Evolutionary conservation across 2,888 invertebrate species (phyloP).

Genomic region (Tetragnatha montana): DNA sequence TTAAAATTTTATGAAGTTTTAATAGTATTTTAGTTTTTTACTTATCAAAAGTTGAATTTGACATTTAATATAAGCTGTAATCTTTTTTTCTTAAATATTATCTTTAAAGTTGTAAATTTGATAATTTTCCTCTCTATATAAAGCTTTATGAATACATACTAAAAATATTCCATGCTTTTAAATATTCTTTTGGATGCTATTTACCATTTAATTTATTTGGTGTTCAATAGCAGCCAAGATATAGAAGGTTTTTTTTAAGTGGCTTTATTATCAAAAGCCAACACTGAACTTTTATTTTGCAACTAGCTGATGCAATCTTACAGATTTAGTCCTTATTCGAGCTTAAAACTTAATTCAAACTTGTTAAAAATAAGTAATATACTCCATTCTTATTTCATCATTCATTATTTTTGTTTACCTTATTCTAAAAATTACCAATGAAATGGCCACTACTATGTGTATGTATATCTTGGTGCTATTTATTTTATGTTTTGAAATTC

Average conservation of each 20-base stretch:
- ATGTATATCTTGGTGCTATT: neutral
- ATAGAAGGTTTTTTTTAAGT: neutral
- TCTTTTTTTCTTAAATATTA: neutral
- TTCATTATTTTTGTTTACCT: too few relatives aligned
- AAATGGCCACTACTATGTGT: neutral
- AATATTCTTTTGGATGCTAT: neutral
- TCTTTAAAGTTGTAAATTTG: neutral
- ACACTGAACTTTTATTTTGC: too few relatives aligned
- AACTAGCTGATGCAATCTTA: too few relatives aligned
- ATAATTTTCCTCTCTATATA: neutral
- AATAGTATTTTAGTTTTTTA: too few relatives aligned
- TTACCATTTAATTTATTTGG: neutral
- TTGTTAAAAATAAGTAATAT: too few relatives aligned
- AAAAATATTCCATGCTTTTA: neutral
- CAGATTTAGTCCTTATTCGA: too few relatives aligned
- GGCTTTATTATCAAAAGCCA: neutral
- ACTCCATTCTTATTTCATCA: too few relatives aligned
- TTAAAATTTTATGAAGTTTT: neutral
- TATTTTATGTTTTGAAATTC: neutral
- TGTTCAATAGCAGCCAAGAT: neutral
- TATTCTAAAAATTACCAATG: neutral
- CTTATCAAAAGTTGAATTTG: constrained; percentile 4
- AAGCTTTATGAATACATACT: neutral
- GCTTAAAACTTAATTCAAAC: too few relatives aligned
- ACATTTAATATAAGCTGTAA: neutral